Conservation (phyloP, 2,888 invertebrate genomes). For the Drosophila aldrichi region DNA sequence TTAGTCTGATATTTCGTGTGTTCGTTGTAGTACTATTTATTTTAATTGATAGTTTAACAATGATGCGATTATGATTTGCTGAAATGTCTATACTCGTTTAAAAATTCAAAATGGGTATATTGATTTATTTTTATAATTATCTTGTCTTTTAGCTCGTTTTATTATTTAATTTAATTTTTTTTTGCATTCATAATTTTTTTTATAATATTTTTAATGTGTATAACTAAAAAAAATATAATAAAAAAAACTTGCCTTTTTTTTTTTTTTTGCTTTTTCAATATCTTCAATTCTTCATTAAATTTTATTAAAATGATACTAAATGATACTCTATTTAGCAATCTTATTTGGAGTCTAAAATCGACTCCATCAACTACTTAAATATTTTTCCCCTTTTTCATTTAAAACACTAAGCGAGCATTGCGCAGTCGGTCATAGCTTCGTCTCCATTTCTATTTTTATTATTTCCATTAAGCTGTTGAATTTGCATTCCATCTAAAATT, state of each 20-base stretch:
- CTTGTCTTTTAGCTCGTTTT: too few species aligned
- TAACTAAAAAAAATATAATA: too few species aligned
- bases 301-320: too few species aligned
- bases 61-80: not conserved
- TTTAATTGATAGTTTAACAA: not conserved
- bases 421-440: not conserved
- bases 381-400: too few species aligned
- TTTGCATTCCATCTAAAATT: slow-evolving; percentile 60
- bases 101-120: not conserved
- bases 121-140: not conserved
- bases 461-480: slow-evolving; percentile 38
- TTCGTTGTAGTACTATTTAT: not conserved
- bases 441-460: not conserved
- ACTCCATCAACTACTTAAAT: not conserved
- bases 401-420: not conserved
- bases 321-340: not conserved
- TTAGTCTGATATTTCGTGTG: not conserved
- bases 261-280: too few species aligned
- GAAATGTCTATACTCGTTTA: not conserved
- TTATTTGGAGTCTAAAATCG: not conserved
- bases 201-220: too few species aligned
- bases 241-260: too few species aligned
- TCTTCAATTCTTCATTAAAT: too few species aligned
- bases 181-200: too few species aligned
- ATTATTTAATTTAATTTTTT: too few species aligned